A percentile compares a stretch with the other conserved stretches of the same genome.
These are phyloP conservation scores for Drosophila rellima DNA, from an alignment of 2,888 invertebrate genomes.

Conservation along the genomic window DNA sequence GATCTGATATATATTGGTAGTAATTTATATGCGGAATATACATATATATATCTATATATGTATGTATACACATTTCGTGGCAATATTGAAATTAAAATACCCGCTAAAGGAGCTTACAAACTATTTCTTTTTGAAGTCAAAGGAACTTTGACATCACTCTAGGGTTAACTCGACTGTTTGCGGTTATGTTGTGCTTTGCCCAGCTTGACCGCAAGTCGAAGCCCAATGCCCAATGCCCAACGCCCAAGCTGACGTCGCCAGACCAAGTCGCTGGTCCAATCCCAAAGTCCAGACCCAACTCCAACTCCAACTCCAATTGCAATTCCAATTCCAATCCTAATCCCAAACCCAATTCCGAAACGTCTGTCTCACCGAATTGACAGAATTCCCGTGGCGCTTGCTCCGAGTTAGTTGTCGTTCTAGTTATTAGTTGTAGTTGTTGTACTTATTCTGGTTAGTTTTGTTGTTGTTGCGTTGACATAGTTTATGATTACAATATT, in stretches of 20 bases:
- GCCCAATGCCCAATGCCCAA: no score
- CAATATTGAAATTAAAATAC: no score
- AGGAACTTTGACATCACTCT: no score
- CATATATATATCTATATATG: no score
- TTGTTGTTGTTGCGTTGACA: slow-evolving; percentile 15
- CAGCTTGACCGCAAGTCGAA: no score
- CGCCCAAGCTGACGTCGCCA: background rate
- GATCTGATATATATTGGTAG: no score
- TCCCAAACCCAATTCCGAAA: slow-evolving; percentile 5
- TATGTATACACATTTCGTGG: no score
- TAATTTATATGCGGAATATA: no score
- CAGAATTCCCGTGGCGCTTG: slow-evolving; percentile 23
- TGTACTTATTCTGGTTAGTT: background rate
- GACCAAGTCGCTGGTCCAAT: slow-evolving; percentile 1
- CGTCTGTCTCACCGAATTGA: slow-evolving; percentile 12
- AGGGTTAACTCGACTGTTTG: no score
- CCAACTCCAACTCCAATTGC: background rate
- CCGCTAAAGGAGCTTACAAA: no score
- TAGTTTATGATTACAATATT: slow-evolving; percentile 60
- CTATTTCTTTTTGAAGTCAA: no score
- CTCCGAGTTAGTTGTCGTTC: background rate
- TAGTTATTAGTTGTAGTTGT: background rate
- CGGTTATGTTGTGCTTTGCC: no score
- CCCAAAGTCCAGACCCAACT: background rate
- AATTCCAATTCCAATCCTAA: slow-evolving; percentile 1